These are phyloP conservation scores for Trinectes maculatus DNA, from an alignment of 2,113 vertebrate species.

Conservation along the genomic window DNA sequence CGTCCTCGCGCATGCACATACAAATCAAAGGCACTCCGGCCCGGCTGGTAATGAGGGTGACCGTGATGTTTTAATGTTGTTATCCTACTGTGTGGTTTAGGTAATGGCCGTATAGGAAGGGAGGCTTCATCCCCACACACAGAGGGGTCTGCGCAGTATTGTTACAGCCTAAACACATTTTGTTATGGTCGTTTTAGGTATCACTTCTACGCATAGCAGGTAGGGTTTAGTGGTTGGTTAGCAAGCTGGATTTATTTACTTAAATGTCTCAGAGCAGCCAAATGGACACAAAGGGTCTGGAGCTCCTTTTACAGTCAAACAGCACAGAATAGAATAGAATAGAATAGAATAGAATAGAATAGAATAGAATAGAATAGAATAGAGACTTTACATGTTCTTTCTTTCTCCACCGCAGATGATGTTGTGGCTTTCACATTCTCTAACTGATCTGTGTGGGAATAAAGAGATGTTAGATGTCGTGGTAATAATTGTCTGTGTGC, in stretches of 20 bases:
- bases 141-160: conserved; percentile 52
- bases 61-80: conserved; percentile 76
- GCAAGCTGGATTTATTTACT: conserved; percentile 66
- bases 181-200: conserved; percentile 58
- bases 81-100: conserved; percentile 77
- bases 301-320: conserved; percentile 21
- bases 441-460: conserved; percentile 49
- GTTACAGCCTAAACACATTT: conserved; percentile 72
- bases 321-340: conserved; percentile 2
- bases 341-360: conserved; percentile 20
- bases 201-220: conserved; percentile 57
- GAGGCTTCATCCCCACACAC: conserved; percentile 58
- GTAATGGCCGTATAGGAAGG: conserved; percentile 64
- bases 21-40: conserved; percentile 61
- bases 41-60: conserved; percentile 75
- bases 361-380: conserved; percentile 50
- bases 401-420: conserved; percentile 5
- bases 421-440: conserved; percentile 45
- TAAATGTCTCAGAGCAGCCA: conserved; percentile 45
- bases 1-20: conserved; percentile 54
- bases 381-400: conserved; percentile 56
- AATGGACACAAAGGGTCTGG: conserved; percentile 29
- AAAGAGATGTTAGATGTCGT: conserved; percentile 37
- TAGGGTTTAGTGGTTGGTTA: conserved; percentile 58
- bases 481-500: conserved; percentile 25